phyloP scores from a whole-genome alignment of 2,888 invertebrate genomes.

The Saturnia japonica region DNA sequence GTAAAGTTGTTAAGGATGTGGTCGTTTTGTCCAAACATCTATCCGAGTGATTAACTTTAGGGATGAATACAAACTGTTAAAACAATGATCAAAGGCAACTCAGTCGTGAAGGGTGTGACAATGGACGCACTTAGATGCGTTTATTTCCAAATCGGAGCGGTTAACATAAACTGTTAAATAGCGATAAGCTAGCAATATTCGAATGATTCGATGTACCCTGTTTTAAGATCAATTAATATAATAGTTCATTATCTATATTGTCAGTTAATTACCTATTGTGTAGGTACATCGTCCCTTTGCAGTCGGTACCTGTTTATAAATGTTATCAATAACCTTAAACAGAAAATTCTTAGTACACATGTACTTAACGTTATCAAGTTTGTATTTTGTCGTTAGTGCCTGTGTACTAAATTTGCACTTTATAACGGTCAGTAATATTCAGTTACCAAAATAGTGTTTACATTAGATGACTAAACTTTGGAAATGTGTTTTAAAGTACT shows the following conservation, averaged over 20 bases:
- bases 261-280: no score
- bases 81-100: slow-evolving; percentile 9
- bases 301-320: neutral
- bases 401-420: neutral
- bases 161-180: neutral
- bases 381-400: neutral
- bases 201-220: neutral
- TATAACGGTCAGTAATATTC: neutral
- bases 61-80: slow-evolving; percentile 13
- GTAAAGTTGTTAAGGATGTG: slow-evolving; percentile 14
- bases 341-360: neutral
- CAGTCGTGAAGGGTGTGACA: slow-evolving; percentile 1
- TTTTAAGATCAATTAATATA: neutral
- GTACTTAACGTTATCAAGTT: neutral
- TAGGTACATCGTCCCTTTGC: no score
- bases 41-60: slow-evolving; percentile 7
- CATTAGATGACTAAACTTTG: neutral
- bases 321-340: neutral
- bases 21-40: slow-evolving; percentile 13
- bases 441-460: neutral
- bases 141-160: neutral
- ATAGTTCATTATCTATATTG: no score
- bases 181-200: neutral
- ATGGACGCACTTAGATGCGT: slow-evolving; percentile 4
- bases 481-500: neutral